Base-by-base conservation (phyloP, 2,797 vertebrate genomes). In the Argya squamiceps region DNA sequence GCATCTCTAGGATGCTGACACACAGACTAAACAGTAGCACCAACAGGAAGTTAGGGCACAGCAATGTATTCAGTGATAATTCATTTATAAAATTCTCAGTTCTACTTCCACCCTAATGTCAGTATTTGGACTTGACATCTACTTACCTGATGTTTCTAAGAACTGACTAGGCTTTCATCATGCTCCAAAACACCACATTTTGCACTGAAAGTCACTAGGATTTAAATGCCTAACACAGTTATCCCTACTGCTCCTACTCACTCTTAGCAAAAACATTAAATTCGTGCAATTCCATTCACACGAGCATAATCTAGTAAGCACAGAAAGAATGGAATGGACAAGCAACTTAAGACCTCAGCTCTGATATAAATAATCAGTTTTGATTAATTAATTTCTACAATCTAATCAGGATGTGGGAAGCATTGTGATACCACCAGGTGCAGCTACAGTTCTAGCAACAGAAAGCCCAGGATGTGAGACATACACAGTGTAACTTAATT, bases 241-340 rank as follows among this genome's bases (percentile, higher is more conserved):
- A 46, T 74, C 18, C 63, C 55, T 70, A 50, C 36, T 53, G 27
- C 62, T 90, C 59, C 59, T 47, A 52, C 24, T 76, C n/a, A 41
- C 7, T 67, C 68, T 71, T 19, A 58, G 70, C 36, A 84, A 81
- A 95, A 87, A 26, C 23, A 53, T 47, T 49, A 23, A 8, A 34
- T 63, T 32, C 62, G 34, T 21, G 8, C 47, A 63, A 59, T 80
- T 80, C 75, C 62, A 68, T 75, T 92, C 71, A 46, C 50, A 62
- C 88, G 41, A 91, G 50, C 55, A 65, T 88, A 43, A 89, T 36
- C 64, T 23, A 83, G 19, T 37, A 44, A 92, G 56, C 69, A 84
- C 75, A 88, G 36, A 46, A 95, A 92, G 46, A 96, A 96, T 41
- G 62, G 58, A 94, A 95, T 47, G 73, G 58, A 86, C 32, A 76